These are phyloP conservation scores for Acomys russatus DNA, from an alignment of 2,797 vertebrate species.

Conservation along the genomic window DNA sequence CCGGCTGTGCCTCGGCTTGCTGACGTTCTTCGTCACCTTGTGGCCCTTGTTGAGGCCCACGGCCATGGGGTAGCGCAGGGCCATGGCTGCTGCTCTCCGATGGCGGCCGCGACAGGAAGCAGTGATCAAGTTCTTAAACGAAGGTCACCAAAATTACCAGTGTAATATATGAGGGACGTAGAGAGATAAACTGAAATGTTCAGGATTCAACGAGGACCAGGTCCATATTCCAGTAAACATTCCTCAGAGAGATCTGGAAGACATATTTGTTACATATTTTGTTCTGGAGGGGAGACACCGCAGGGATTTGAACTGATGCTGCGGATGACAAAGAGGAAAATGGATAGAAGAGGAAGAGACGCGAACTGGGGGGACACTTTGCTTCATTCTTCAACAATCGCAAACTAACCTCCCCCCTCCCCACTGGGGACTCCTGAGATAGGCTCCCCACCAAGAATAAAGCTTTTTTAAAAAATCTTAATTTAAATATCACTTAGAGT, in stretches of 20 bases:
- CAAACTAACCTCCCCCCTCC: neutral
- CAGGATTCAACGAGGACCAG: neutral
- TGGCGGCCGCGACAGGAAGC: too few relatives aligned
- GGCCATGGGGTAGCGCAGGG: too few relatives aligned
- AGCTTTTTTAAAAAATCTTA: neutral
- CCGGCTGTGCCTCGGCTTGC: too few relatives aligned
- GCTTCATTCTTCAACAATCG: constrained; percentile 8
- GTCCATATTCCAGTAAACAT: neutral
- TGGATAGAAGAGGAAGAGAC: neutral
- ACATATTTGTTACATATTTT: neutral
- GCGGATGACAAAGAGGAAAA: neutral
- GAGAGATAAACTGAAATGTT: neutral
- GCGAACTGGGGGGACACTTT: rapidly evolving
- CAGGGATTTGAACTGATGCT: neutral
- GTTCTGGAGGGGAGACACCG: neutral
- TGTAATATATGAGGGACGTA: neutral
- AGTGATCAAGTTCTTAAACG: neutral
- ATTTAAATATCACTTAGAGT: neutral
- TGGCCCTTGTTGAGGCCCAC: too few relatives aligned
- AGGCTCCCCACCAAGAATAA: neutral
- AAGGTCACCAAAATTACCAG: neutral
- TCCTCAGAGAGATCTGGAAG: neutral
- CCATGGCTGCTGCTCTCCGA: too few relatives aligned
- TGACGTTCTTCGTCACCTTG: too few relatives aligned
- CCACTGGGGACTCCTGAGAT: neutral